Evolutionary conservation across 2,888 invertebrate species (phyloP), one percentile per base, ranked within the genome.

Genomic region (Xylota segnis): DNA sequence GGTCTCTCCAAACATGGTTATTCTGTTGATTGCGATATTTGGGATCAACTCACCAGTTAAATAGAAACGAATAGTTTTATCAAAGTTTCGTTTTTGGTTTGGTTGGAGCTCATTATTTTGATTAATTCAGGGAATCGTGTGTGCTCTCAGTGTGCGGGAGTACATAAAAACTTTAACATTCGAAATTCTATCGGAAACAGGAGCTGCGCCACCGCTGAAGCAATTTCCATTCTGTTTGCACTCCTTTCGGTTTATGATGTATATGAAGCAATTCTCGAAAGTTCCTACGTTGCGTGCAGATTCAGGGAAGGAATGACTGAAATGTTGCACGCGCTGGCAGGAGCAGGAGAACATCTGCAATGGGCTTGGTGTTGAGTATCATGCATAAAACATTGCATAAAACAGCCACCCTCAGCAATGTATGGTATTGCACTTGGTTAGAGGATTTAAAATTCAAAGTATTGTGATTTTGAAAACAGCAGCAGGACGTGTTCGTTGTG

Each of bases 41-140:
- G 16, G 56, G 56, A 70, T 70, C 54, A 70, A 45, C 29, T 56
- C n/a, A 56, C 27, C 54, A 70, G 10, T 43, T 45, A 70, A n/a
- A 68, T 7, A 14, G 29, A 27, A 23, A 54, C 40, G 27, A 54
- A 12, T 40, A 40, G 16, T 37, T 54, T 18, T 37, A 10, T 10
- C 12, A 40, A 23, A 10, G 10, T 45, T 45, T 2, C 10, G 16
- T 0, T 5, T 23, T 16, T 10, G 16, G 12, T 9, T 4, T 23
- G 18, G 10, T 34, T 14, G 12, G 12, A 3, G n/a, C 10, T 5
- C 6, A 4, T 50, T 23, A 50, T 50, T 50, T 9, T 5, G 9
- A 50, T 50, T 50, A 18, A 27, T 2, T 18, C 12, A n/a, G 10
- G 4, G n/a, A 40, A 0, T 10, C 37, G 10, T 7, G 34, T 34